Base-by-base conservation (phyloP, 2,113 vertebrate species). In the Melanerpes formicivorus region DNA sequence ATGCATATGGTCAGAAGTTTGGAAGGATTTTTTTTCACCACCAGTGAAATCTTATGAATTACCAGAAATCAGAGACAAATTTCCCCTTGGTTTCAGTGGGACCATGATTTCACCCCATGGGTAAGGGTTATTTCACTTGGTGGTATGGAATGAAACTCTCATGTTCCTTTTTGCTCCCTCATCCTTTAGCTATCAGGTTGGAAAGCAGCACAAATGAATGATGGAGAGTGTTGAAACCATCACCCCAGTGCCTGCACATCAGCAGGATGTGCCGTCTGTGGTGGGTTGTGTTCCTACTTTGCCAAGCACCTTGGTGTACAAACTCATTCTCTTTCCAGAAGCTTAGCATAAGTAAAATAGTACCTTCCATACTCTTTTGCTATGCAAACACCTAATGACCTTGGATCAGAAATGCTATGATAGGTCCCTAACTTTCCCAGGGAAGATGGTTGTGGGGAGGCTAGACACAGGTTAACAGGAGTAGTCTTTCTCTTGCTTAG, bases 21-120 rank as follows among this genome's bases (percentile, higher is more conserved):
- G 48, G 87, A 87, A 95, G 90, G 42, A 29, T n/a, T 42, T 63
- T 42, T 63, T 62, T 84, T 77, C 84, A 90, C 23, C 71, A 70
- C 22, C n/a, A 11, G 55, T 55, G 42, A 79, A 84, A 76, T 55
- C 66, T 42, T 46, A 63, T 1, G 40, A 81, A 62, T 94, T 95
- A 80, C 86, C 88, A 92, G 88, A 95, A 96, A 69, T 19, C 1
- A 1, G 23, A 10, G 19, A 23, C 12, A 86, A 58, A 84, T 79
- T 90, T 93, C 70, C 86, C 73, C 44, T 77, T 40, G 65, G 37
- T 72, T 84, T 78, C 77, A 25, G 14, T 55, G 66, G 29, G 15
- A 55, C 26, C 29, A 11, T 40, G 26, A 21, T 79, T 90, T 71
- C 88, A 84, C 5, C 40, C 17, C 4, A 34, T 79, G 42, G 50